Evolutionary conservation across 2,113 vertebrate species (phyloP).

Genomic region (Glaucomys volans): DNA sequence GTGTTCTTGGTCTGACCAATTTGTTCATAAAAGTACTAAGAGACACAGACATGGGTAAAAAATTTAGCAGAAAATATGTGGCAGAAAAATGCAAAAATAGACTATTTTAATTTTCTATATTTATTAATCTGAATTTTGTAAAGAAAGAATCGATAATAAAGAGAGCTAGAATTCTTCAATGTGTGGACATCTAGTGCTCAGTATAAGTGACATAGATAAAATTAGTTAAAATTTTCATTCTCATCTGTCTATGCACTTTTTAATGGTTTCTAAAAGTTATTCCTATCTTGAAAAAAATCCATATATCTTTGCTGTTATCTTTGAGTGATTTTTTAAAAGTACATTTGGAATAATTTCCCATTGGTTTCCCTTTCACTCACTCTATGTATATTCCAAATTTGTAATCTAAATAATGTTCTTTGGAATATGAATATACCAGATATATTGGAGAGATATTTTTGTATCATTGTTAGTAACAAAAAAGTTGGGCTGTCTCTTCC

Average conservation of each 20-base stretch:
- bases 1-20: background rate
- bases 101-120: background rate
- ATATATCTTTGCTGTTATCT: background rate
- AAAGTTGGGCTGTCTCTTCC: background rate
- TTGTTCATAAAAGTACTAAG: conserved; percentile 9
- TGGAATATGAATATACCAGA: background rate
- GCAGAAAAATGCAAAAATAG: background rate
- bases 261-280: background rate
- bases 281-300: background rate
- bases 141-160: background rate
- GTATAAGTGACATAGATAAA: background rate
- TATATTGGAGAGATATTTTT: background rate
- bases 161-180: background rate
- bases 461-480: background rate
- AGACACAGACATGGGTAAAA: background rate
- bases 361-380: background rate
- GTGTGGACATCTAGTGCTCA: background rate
- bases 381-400: background rate
- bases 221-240: background rate
- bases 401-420: background rate
- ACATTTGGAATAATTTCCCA: background rate
- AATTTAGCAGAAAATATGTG: background rate
- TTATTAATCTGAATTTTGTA: background rate
- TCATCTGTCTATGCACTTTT: background rate
- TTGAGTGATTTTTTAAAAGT: background rate